A percentile compares a stretch with the other conserved stretches of the same genome.
phyloP scores from a whole-genome alignment of 2,113 vertebrate genomes.

The Chaetura pelagica region DNA sequence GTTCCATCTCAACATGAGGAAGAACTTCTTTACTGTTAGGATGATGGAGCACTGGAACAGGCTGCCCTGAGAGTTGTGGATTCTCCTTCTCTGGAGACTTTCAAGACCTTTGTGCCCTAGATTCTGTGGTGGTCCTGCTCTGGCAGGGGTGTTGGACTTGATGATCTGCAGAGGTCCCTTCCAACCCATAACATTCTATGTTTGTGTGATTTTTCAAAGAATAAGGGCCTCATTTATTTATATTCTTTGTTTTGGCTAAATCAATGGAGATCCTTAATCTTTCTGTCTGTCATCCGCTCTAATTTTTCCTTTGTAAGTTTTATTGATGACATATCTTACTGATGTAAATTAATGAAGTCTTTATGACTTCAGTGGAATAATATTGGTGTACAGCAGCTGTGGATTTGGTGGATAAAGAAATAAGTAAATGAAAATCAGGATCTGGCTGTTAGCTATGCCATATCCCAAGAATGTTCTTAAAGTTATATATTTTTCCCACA shows the following conservation, averaged over 20 bases:
- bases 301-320: slow-evolving; percentile 18
- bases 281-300: slow-evolving; percentile 1
- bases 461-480: neutral
- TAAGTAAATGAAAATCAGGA: neutral
- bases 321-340: neutral
- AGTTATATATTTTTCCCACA: neutral
- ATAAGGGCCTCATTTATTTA: neutral
- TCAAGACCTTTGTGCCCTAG: too few relatives aligned
- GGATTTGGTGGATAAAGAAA: neutral
- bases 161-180: neutral
- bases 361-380: slow-evolving; percentile 18
- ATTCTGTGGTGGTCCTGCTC: too few relatives aligned
- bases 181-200: too few relatives aligned
- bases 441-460: neutral
- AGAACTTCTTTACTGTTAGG: too few relatives aligned
- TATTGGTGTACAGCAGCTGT: neutral
- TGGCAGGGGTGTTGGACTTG: too few relatives aligned
- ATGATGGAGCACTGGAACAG: too few relatives aligned
- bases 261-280: neutral
- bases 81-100: too few relatives aligned
- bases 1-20: too few relatives aligned
- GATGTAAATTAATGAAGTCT: slow-evolving; percentile 6
- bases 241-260: neutral
- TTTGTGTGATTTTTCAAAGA: neutral
- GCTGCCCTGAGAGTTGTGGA: too few relatives aligned